Evolutionary conservation across 2,888 invertebrate species (phyloP), one percentile per base, ranked within the genome.

Genomic region (Ptycholaimellus sp.): DNA sequence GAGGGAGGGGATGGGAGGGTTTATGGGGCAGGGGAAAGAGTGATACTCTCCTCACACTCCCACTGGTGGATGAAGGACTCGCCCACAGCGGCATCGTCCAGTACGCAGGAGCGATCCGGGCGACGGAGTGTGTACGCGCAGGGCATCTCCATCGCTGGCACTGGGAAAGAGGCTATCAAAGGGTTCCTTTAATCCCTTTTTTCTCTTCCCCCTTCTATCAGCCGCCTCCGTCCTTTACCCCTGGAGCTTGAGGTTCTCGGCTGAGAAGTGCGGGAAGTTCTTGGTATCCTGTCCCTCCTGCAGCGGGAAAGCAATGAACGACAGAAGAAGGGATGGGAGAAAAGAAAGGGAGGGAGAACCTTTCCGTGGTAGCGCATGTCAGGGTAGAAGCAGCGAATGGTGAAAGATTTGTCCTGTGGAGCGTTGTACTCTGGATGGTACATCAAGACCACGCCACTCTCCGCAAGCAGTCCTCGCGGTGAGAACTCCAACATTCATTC

Each of bases 331-430:
- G n/a, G n/a, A n/a, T n/a, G n/a, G n/a, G n/a, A n/a, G n/a, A n/a
- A n/a, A n/a, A n/a, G n/a, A n/a, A n/a, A n/a, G n/a, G n/a, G n/a
- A n/a, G n/a, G n/a, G n/a, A n/a, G n/a, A n/a, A n/a, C n/a, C n/a
- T n/a, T n/a, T n/a, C n/a, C n/a, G n/a, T n/a, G n/a, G n/a, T n/a
- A n/a, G n/a, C n/a, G n/a, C 14, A 39, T 39, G 33, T 50, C 47
- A 13, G 42, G 49, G 30, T 48, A 48, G 37, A 51, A 49, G 36
- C 49, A 51, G 19, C 42, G 40, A 7, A 47, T 39, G 31, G 32
- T 21, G 35, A 49, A 51, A 11, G 27, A 23, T 21, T 42, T 38
- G 35, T 49, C 49, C 7, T 23, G 18, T 9, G 35, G 18, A 7
- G 49, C 48, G 34, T 38, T 35, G 35, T 39, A 47, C 7, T 38